A percentile compares a stretch with the other conserved stretches of the same genome.
Conservation (phyloP, 2,113 vertebrate genomes). For the Chaenocephalus aceratus region DNA sequence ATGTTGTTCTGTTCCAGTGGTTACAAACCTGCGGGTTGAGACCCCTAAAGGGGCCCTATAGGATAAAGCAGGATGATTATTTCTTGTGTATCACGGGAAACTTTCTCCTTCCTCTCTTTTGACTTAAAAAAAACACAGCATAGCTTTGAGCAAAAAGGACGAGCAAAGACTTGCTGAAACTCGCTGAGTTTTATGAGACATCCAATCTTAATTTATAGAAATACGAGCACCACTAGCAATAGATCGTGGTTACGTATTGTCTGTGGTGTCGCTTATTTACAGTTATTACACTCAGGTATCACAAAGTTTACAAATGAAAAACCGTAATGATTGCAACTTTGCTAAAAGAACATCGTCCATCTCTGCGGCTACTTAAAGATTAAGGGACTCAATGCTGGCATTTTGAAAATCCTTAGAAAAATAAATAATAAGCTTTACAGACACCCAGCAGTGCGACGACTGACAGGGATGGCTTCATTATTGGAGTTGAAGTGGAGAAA, state of each 20-base stretch:
- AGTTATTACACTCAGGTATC: conserved; percentile 44
- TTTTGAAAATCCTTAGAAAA: conserved; percentile 48
- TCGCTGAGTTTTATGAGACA: conserved; percentile 1
- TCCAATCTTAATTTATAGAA: conserved; percentile 23
- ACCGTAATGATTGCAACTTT: conserved; percentile 37
- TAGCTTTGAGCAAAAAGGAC: neutral
- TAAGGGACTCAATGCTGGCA: conserved; percentile 50
- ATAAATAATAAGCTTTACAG: conserved; percentile 49
- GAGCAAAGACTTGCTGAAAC: neutral
- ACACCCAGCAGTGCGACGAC: conserved; percentile 10
- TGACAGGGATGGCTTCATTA: conserved; percentile 65
- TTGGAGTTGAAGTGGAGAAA: conserved; percentile 59
- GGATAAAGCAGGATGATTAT: no score
- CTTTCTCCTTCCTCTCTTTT: neutral
- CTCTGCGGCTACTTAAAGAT: conserved; percentile 32
- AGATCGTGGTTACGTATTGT: neutral
- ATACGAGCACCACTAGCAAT: conserved; percentile 8
- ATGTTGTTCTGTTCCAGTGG: no score
- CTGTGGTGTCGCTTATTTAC: conserved; percentile 45
- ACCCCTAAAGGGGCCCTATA: no score
- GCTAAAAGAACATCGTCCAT: conserved; percentile 17
- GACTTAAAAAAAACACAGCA: neutral
- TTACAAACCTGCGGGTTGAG: no score
- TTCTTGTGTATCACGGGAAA: no score
- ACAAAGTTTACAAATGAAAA: conserved; percentile 26